Percentiles rank a stretch among this genome's conserved stretches.
phyloP scores from a whole-genome alignment of 2,888 invertebrate genomes.

The Caenorhabditis macrosperma region DNA sequence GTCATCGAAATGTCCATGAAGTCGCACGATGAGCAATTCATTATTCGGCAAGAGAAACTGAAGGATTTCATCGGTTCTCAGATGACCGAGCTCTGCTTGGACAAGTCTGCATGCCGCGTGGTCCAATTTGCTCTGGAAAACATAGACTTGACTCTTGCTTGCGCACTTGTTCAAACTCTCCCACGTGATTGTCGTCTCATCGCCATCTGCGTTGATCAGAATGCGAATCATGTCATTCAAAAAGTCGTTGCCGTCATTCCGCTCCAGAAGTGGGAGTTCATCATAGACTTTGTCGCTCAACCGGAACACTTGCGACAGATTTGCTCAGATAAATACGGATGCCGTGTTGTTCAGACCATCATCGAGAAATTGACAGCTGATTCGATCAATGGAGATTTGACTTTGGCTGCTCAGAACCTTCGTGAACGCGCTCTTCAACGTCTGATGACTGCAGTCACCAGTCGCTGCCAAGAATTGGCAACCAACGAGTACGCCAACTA shows the following conservation, averaged over 20 bases:
- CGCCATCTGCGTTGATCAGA: slow-evolving; percentile 70
- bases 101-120: slow-evolving; percentile 76
- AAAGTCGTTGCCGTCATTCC: slow-evolving; percentile 56
- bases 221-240: slow-evolving; percentile 76
- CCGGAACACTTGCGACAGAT: slow-evolving; percentile 49
- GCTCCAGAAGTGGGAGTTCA: slow-evolving; percentile 48
- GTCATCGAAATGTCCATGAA: slow-evolving; percentile 58
- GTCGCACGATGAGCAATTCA: slow-evolving; percentile 29
- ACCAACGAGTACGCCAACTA: slow-evolving; percentile 78
- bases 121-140: slow-evolving; percentile 72
- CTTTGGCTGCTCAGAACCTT: slow-evolving; percentile 8
- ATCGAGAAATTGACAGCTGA: slow-evolving; percentile 64
- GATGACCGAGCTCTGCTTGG: slow-evolving; percentile 68
- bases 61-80: slow-evolving; percentile 25
- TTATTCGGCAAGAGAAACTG: slow-evolving; percentile 20
- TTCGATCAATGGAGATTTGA: slow-evolving; percentile 36
- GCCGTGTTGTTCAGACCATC: slow-evolving; percentile 67
- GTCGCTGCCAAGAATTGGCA: slow-evolving; percentile 59
- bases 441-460: slow-evolving; percentile 54
- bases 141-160: slow-evolving; percentile 14
- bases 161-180: slow-evolving; percentile 24
- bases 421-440: slow-evolving; percentile 44
- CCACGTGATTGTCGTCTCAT: slow-evolving; percentile 59
- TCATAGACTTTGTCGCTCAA: slow-evolving; percentile 38
- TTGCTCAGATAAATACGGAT: slow-evolving; percentile 68